A percentile compares a stretch with the other conserved stretches of the same genome.
Evolutionary conservation across 1,140 invertebrate species (phyloP).

Genomic region (Scaptomyza graminum): DNA sequence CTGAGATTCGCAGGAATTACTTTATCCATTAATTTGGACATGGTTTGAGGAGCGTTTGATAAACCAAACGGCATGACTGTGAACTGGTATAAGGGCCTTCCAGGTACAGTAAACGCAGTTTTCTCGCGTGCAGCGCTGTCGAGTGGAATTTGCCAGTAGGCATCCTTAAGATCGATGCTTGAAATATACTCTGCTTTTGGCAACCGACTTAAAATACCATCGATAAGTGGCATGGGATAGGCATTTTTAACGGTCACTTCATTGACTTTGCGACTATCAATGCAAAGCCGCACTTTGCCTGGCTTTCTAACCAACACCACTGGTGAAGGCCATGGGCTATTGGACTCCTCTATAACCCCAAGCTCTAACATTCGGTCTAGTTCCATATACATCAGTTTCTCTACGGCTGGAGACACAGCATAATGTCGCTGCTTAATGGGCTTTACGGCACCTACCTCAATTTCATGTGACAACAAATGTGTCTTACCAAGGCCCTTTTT

Average conservation of each 20-base stretch:
- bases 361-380: not conserved
- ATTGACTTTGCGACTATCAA: not conserved
- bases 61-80: not conserved
- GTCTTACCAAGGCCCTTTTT: not conserved
- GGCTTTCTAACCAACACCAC: not conserved
- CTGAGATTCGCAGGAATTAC: not conserved
- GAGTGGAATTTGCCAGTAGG: not conserved
- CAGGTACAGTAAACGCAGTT: too few species aligned
- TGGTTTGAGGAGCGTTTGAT: constrained; percentile 11
- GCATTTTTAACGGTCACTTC: not conserved
- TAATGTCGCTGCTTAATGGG: not conserved
- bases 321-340: not conserved
- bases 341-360: not conserved
- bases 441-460: not conserved
- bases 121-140: not conserved
- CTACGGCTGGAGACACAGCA: not conserved
- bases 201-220: not conserved
- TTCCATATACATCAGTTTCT: not conserved
- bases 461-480: not conserved
- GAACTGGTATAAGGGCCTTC: not conserved
- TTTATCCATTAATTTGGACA: constrained; percentile 6
- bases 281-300: not conserved
- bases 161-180: not conserved
- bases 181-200: not conserved
- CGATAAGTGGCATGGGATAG: not conserved